phyloP scores from a whole-genome alignment of 2,888 invertebrate genomes.

The Yponomeuta cagnagella region DNA sequence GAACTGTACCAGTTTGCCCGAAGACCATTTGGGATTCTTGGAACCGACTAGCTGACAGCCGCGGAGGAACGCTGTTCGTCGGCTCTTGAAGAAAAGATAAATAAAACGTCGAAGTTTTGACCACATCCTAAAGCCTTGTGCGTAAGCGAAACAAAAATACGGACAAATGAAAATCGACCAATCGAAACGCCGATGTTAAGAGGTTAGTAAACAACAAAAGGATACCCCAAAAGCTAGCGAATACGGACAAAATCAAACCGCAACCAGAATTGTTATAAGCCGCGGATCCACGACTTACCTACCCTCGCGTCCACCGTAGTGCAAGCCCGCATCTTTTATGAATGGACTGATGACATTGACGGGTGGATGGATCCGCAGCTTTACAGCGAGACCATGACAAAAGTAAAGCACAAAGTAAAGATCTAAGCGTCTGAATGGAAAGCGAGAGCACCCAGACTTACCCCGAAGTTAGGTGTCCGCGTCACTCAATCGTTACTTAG shows the following conservation, averaged over 20 bases:
- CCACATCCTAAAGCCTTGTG: constrained; percentile 14
- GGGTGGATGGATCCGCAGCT: neutral
- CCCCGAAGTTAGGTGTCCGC: constrained; percentile 64
- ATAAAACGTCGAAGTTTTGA: neutral
- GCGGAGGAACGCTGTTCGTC: constrained; percentile 80
- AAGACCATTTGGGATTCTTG: constrained; percentile 61
- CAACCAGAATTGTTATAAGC: neutral
- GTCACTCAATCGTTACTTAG: constrained; percentile 73
- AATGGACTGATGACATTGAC: no score
- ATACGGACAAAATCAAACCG: constrained; percentile 12
- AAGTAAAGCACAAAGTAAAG: constrained; percentile 73
- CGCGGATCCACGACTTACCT: constrained; percentile 1
- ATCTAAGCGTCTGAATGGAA: constrained; percentile 63
- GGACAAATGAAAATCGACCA: constrained; percentile 22
- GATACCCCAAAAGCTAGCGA: constrained; percentile 28
- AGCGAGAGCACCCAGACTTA: constrained; percentile 75
- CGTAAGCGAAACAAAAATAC: constrained; percentile 17
- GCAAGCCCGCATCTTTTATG: no score
- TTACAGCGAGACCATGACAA: constrained; percentile 44
- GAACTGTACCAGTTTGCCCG: constrained; percentile 61
- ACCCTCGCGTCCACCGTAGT: constrained; percentile 10
- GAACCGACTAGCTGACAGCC: constrained; percentile 74
- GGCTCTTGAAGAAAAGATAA: constrained; percentile 73
- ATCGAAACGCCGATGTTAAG: neutral
- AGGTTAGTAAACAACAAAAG: constrained; percentile 22